A percentile compares a stretch with the other conserved stretches of the same genome.
Evolutionary conservation across 1,140 invertebrate genomes (phyloP).

Genomic region (Ostrea denselamellosa): DNA sequence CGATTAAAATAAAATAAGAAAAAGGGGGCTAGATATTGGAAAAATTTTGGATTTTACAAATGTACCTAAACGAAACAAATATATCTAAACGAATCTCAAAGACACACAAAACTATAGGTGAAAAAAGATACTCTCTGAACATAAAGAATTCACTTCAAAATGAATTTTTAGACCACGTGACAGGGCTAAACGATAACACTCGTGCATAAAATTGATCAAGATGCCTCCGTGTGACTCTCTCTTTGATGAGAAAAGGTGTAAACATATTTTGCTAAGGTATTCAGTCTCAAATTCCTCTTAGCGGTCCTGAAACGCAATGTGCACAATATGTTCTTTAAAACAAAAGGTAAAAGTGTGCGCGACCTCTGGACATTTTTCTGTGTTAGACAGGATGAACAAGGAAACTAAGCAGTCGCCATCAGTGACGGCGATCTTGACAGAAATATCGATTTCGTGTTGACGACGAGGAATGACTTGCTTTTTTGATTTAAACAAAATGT

Average conservation of each 20-base stretch:
- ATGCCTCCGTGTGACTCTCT: not conserved
- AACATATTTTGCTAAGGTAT: not conserved
- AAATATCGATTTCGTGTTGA: slow-evolving; percentile 34
- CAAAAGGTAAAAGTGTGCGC: slow-evolving; percentile 25
- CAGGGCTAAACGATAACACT: not conserved
- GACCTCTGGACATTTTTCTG: not conserved
- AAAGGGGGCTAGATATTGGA: too few species aligned
- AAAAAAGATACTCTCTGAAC: too few species aligned
- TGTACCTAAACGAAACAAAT: too few species aligned
- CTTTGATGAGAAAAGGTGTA: not conserved
- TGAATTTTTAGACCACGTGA: too few species aligned
- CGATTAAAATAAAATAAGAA: too few species aligned
- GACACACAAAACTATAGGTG: too few species aligned
- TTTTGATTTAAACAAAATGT: not conserved
- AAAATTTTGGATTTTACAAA: too few species aligned
- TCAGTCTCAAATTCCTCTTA: slow-evolving; percentile 4
- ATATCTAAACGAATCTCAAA: too few species aligned
- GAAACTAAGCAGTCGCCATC: slow-evolving; percentile 16
- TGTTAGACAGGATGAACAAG: not conserved
- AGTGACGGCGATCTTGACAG: not conserved
- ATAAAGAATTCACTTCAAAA: too few species aligned
- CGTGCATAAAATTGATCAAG: not conserved
- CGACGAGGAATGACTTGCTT: slow-evolving; percentile 17
- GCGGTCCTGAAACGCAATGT: not conserved
- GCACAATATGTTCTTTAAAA: slow-evolving; percentile 2